These are phyloP conservation scores for Grapholita molesta DNA, from an alignment of 1,140 invertebrate genomes.

Conservation along the genomic window DNA sequence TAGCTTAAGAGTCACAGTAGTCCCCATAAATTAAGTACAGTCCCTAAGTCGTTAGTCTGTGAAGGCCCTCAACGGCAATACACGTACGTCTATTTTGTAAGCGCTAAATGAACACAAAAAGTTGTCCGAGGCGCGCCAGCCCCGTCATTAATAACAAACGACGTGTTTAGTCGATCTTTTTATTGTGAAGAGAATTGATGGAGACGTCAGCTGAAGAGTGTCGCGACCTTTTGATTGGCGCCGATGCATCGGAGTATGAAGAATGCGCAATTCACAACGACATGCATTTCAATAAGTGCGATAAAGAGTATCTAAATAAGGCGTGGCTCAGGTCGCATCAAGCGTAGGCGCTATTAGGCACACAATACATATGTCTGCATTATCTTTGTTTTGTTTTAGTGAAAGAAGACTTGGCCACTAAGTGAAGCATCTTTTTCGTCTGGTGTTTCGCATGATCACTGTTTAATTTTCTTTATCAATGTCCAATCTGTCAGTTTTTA, in stretches of 20 bases:
- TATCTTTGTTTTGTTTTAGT: too few relatives aligned
- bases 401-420: too few relatives aligned
- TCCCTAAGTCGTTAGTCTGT: not conserved
- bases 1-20: too few relatives aligned
- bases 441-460: too few relatives aligned
- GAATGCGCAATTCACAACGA: slow-evolving; percentile 25
- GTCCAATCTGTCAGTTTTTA: too few relatives aligned
- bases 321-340: not conserved
- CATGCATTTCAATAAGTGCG: not conserved
- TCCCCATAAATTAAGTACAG: too few relatives aligned
- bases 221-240: slow-evolving; percentile 52
- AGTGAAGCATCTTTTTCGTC: too few relatives aligned
- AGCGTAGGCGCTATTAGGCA: not conserved
- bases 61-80: not conserved
- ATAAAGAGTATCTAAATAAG: not conserved
- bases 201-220: slow-evolving; percentile 47
- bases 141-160: slow-evolving; percentile 34
- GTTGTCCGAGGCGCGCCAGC: slow-evolving; percentile 27
- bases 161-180: slow-evolving; percentile 35
- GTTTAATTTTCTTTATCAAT: too few relatives aligned
- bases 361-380: not conserved
- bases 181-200: slow-evolving; percentile 50
- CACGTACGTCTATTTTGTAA: not conserved
- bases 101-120: slow-evolving; percentile 20
- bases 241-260: slow-evolving; percentile 39